Evolutionary conservation across 2,113 vertebrate species (phyloP), one percentile per base, ranked within the genome.

Genomic region (Pseudorasbora parva): DNA sequence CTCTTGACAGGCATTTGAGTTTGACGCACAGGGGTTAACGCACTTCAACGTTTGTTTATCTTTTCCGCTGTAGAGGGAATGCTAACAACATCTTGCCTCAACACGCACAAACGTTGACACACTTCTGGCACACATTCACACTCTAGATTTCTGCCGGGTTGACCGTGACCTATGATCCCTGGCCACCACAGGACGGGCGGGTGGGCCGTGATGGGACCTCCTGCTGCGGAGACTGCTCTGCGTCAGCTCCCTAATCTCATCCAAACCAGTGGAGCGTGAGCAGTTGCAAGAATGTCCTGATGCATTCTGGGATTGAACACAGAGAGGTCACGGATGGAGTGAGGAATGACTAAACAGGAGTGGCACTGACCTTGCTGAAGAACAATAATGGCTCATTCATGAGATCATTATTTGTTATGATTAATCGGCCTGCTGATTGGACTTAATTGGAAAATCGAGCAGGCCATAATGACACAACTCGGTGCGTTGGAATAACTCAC

Each of bases 241-340:
- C 5, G 23, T 73, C 27, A 56, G 9, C 69, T 76, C 62, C 54
- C 15, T 62, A 62, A 54, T 64, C 60, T 37, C 57, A 76, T 64
- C 57, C 72, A n/a, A 51, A 64, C 72, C 47, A 33, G 27, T 45
- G 54, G 41, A 82, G 83, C 80, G 54, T 41, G 9, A 43, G 57
- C 25, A 25, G 49, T 68, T 66, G 60, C 49, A 33, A 51, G 66
- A 45, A 27, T 73, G 54, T 23, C 73, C 83, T 59, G 77, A 45
- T 83, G 83, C 71, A 85, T 81, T 76, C 37, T 84, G 88, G 84
- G 73, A 68, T 59, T n/a, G 78, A 59, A 66, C 77, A 8, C 25
- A 37, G 54, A 78, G 41, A 80, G 75, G 62, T 86, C 23, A 75
- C 33, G 43, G 74, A 62, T 74, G 14, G 49, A 83, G 57, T 60